Conservation (phyloP, 2,797 vertebrate genomes). For the Geotrypetes seraphini region DNA sequence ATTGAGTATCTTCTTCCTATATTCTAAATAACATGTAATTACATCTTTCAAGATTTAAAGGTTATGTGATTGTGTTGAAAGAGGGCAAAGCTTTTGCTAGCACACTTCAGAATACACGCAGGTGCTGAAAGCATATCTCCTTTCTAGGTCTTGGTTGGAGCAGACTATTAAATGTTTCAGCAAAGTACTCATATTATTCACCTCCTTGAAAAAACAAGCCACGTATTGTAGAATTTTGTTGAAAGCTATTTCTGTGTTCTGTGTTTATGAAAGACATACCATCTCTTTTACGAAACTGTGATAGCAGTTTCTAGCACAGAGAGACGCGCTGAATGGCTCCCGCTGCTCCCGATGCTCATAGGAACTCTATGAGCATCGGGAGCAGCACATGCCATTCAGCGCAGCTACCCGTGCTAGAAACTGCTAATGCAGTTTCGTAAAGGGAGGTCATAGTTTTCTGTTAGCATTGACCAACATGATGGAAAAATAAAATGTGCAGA, state of each 20-base stretch:
- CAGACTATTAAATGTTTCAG: constrained; percentile 11
- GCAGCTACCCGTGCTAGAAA: no score
- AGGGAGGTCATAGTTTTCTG: no score
- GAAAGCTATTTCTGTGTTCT: constrained; percentile 6
- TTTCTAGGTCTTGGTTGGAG: constrained; percentile 6
- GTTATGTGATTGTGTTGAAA: neutral
- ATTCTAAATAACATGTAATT: constrained; percentile 11
- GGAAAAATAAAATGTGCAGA: no score
- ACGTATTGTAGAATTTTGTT: neutral
- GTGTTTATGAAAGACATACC: no score
- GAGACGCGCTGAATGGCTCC: no score
- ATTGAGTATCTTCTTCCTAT: neutral
- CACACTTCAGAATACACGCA: constrained; percentile 5
- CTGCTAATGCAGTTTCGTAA: no score
- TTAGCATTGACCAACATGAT: no score
- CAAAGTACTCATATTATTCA: constrained; percentile 11
- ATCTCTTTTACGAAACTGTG: no score
- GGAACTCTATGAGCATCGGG: no score
- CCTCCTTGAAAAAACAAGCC: constrained; percentile 8
- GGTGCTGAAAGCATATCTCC: constrained; percentile 12
- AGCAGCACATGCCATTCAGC: no score
- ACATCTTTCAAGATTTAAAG: constrained; percentile 11
- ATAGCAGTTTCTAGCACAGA: no score
- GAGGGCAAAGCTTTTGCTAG: neutral
- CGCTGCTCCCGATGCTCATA: no score